Conservation (phyloP, 1,140 invertebrate genomes). For the Atta cephalotes region DNA sequence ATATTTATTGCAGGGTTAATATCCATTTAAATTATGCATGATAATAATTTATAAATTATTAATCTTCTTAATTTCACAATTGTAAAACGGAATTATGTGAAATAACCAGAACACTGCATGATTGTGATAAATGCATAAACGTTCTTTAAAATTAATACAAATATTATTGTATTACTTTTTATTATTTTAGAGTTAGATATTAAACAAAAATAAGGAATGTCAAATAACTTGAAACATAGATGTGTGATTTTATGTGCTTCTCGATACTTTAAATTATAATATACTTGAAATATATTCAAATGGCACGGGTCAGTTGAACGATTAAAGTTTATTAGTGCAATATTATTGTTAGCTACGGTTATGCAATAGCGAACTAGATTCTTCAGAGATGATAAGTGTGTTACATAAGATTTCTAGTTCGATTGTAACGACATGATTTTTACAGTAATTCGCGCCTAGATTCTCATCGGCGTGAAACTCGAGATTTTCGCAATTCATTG, state of each 20-base stretch:
- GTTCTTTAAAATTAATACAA: too few relatives aligned
- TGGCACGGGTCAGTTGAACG: not conserved
- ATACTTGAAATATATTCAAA: constrained; percentile 25
- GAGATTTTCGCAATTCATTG: constrained; percentile 1
- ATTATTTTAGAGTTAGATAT: not conserved
- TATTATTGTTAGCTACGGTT: constrained; percentile 24
- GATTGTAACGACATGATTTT: constrained; percentile 36
- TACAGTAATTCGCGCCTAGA: not conserved
- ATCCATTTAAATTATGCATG: too few relatives aligned
- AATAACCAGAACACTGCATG: too few relatives aligned
- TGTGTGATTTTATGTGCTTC: not conserved
- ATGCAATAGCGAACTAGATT: constrained; percentile 44
- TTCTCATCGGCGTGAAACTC: not conserved
- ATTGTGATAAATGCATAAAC: too few relatives aligned
- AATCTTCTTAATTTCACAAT: too few relatives aligned
- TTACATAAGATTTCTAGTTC: constrained; percentile 50
- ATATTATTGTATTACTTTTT: not conserved
- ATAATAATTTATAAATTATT: too few relatives aligned
- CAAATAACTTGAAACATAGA: not conserved
- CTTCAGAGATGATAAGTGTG: constrained; percentile 27
- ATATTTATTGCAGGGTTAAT: too few relatives aligned
- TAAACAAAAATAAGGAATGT: not conserved
- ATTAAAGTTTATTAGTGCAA: constrained; percentile 17
- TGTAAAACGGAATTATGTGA: too few relatives aligned
- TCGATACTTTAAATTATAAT: not conserved